These are phyloP conservation scores for Meta bourneti DNA, from an alignment of 2,888 invertebrate species.

Conservation along the genomic window DNA sequence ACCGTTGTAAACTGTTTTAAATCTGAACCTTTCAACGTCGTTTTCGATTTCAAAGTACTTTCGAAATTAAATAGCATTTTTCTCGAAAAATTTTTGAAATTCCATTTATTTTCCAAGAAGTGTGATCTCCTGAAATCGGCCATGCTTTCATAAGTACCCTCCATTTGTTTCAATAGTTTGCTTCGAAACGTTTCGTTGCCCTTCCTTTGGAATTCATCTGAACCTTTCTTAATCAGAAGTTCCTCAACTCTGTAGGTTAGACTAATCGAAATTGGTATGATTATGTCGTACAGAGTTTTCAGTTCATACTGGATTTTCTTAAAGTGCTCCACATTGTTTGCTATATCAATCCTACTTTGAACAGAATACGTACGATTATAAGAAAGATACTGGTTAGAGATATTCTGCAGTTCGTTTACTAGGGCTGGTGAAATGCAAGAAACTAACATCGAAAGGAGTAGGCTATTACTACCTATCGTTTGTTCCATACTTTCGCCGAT, in stretches of 20 bases:
- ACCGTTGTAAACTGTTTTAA: background rate
- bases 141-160: background rate
- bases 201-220: background rate
- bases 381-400: background rate
- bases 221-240: background rate
- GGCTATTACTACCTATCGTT: background rate
- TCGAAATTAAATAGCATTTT: background rate
- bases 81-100: background rate
- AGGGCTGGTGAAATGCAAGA: conserved; percentile 11
- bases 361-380: background rate
- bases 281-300: background rate
- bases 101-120: background rate
- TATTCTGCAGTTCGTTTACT: conserved; percentile 4
- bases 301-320: background rate
- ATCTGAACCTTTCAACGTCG: background rate
- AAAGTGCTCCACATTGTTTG: background rate
- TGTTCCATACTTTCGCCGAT: conserved; percentile 19
- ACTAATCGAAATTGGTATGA: background rate
- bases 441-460: conserved; percentile 2
- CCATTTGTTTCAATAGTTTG: background rate
- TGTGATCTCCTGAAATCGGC: background rate
- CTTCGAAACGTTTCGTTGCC: background rate
- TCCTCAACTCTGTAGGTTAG: background rate
- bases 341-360: background rate
- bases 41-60: background rate